Conservation (phyloP, 2,113 vertebrate genomes). For the Sigmodon hispidus region DNA sequence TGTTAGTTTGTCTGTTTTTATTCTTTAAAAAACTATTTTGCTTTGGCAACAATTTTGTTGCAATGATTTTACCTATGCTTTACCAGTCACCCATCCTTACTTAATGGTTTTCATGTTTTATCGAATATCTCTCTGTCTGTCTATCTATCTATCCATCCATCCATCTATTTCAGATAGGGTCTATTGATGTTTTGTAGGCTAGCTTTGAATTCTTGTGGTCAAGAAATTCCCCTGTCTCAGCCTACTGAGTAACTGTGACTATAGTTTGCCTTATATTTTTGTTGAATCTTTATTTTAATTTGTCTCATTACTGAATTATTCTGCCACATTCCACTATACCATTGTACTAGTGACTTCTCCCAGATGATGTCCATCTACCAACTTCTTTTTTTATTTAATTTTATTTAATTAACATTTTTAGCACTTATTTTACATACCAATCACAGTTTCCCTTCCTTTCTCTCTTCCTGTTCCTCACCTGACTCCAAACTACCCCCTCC, state of each 20-base stretch:
- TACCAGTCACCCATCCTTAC: background rate
- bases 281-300: background rate
- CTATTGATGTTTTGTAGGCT: background rate
- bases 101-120: background rate
- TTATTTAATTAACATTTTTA: too few species aligned
- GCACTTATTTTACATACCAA: too few species aligned
- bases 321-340: background rate
- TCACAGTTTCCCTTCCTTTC: too few species aligned
- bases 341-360: background rate
- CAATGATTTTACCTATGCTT: background rate
- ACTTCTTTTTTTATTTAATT: too few species aligned
- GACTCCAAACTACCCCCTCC: too few species aligned
- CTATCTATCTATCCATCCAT: background rate
- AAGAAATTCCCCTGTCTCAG: background rate
- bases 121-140: background rate
- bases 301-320: background rate
- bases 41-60: background rate
- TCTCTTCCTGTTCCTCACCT: too few species aligned
- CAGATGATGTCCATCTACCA: background rate
- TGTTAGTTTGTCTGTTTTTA: background rate
- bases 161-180: background rate
- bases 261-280: background rate
- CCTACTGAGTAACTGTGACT: background rate
- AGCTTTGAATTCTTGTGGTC: background rate
- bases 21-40: background rate